phyloP scores from a whole-genome alignment of 1,140 invertebrate genomes.

The Cydia pomonella region DNA sequence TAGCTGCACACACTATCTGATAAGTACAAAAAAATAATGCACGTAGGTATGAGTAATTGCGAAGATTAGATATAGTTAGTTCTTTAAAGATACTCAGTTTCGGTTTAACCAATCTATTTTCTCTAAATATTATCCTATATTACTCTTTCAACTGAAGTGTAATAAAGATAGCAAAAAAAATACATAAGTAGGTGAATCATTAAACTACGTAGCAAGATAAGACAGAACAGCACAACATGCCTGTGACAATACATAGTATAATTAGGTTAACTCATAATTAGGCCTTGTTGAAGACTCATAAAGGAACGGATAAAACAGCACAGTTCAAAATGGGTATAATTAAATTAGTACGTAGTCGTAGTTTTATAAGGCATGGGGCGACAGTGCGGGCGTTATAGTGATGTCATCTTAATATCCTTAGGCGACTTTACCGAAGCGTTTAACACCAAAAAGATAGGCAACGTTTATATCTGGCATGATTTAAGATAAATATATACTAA shows the following conservation, averaged over 20 bases:
- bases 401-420: constrained; percentile 21
- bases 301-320: not conserved
- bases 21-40: too few species aligned
- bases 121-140: too few species aligned
- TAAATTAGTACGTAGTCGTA: constrained; percentile 27
- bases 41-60: too few species aligned
- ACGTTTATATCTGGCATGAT: not conserved
- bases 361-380: constrained; percentile 15
- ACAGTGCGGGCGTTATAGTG: not conserved
- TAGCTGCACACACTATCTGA: too few species aligned
- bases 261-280: constrained; percentile 25
- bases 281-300: constrained; percentile 4
- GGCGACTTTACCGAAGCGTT: not conserved
- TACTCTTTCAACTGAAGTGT: too few species aligned
- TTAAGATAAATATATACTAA: too few species aligned
- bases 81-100: too few species aligned
- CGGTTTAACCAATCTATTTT: too few species aligned
- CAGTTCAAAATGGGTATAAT: constrained; percentile 20
- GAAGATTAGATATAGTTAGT: too few species aligned
- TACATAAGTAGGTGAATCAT: not conserved
- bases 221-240: not conserved
- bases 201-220: not conserved
- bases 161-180: too few species aligned
- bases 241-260: not conserved
- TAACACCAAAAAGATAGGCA: not conserved